Percentiles rank a stretch among this genome's conserved stretches.
Conservation (phyloP, 2,888 invertebrate species). For the Synanthedon myopaeformis region DNA sequence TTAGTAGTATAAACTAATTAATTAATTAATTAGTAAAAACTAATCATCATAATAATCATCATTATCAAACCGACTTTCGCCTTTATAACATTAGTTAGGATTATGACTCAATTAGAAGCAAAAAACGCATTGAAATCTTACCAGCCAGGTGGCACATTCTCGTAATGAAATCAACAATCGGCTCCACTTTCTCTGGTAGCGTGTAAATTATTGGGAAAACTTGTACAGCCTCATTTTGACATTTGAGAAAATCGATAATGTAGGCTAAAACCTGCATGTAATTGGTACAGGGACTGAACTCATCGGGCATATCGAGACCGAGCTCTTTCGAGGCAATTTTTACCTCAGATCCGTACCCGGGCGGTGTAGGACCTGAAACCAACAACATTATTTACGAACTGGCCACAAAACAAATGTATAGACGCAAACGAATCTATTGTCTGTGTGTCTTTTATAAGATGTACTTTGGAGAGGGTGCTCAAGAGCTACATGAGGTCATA, state of each 20-base stretch:
- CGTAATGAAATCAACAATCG: slow-evolving; percentile 32
- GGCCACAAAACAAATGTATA: too few species aligned
- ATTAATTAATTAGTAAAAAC: too few species aligned
- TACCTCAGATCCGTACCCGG: slow-evolving; percentile 45
- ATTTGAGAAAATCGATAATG: slow-evolving; percentile 41
- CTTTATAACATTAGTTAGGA: background rate
- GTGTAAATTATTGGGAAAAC: slow-evolving; percentile 43
- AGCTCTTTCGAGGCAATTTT: slow-evolving; percentile 29
- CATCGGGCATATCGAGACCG: slow-evolving; percentile 35
- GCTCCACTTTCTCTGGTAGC: slow-evolving; percentile 36
- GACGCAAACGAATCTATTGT: too few species aligned
- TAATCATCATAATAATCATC: too few species aligned
- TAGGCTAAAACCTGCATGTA: slow-evolving; percentile 35
- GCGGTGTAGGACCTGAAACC: slow-evolving; percentile 32
- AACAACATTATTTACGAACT: too few species aligned
- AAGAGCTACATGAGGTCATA: too few species aligned
- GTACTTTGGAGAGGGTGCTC: too few species aligned
- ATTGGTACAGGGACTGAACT: slow-evolving; percentile 13
- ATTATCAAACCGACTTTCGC: background rate
- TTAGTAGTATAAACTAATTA: too few species aligned
- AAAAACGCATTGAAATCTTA: slow-evolving; percentile 13
- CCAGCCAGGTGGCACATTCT: slow-evolving; percentile 40
- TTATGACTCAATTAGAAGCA: background rate
- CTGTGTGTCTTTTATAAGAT: too few species aligned
- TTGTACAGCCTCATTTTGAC: slow-evolving; percentile 14